A percentile compares a stretch with the other conserved stretches of the same genome.
Evolutionary conservation across 1,140 invertebrate species (phyloP).

Genomic region (Stegodyphus dumicola): DNA sequence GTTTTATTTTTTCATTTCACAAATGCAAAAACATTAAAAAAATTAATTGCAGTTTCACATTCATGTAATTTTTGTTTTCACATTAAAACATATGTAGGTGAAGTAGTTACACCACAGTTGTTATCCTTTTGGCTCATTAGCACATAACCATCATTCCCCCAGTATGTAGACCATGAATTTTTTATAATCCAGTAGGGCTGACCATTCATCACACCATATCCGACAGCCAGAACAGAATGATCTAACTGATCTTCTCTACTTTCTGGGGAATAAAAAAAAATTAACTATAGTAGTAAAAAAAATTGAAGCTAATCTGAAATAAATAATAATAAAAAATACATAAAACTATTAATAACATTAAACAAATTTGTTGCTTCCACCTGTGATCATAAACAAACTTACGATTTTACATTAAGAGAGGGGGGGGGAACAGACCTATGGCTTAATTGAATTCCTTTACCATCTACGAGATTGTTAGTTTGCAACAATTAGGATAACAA

Average conservation of each 20-base stretch:
- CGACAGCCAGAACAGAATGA: slow-evolving; percentile 65
- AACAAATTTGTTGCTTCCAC: no score
- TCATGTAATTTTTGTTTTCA: background rate
- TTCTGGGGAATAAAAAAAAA: slow-evolving; percentile 20
- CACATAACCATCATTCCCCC: slow-evolving; percentile 74
- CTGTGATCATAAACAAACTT: no score
- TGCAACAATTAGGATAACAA: no score
- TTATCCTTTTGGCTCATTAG: slow-evolving; percentile 71
- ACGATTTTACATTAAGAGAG: no score
- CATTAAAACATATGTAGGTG: slow-evolving; percentile 60
- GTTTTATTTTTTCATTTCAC: background rate
- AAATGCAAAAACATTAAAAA: background rate
- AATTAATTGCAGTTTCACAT: background rate
- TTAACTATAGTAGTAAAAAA: background rate
- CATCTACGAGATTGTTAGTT: no score
- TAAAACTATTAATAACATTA: no score
- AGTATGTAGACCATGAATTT: slow-evolving; percentile 69
- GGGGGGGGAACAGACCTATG: no score
- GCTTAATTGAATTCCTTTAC: no score
- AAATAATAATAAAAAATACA: no score
- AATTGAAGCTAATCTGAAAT: background rate
- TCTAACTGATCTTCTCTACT: slow-evolving; percentile 55
- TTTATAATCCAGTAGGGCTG: slow-evolving; percentile 70
- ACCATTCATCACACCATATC: slow-evolving; percentile 68
- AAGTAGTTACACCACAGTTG: slow-evolving; percentile 79